Percentiles rank a stretch among this genome's conserved stretches.
Evolutionary conservation across 2,888 invertebrate genomes (phyloP).

Genomic region (Microdon myrmicae): DNA sequence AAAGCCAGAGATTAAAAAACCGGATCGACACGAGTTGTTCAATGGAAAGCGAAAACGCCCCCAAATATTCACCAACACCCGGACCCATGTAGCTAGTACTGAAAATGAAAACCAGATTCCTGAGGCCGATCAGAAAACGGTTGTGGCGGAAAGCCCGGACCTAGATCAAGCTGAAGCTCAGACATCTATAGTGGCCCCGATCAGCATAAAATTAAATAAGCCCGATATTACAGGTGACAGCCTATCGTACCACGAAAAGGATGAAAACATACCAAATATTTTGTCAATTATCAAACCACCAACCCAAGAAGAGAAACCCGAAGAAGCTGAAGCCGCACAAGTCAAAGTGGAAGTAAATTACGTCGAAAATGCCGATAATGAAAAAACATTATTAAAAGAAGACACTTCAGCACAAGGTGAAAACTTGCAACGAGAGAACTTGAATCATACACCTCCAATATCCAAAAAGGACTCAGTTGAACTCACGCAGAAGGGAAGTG

Average conservation of each 20-base stretch:
- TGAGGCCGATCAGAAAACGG: constrained; percentile 46
- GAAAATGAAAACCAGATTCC: constrained; percentile 2
- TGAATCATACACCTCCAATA: too few species aligned
- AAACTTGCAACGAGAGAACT: too few species aligned
- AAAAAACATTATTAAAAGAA: too few species aligned
- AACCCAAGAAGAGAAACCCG: neutral
- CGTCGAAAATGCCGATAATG: constrained; percentile 3
- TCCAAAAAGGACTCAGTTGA: too few species aligned
- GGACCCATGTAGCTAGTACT: constrained; percentile 32
- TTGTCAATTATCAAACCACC: neutral
- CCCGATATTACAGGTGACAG: neutral
- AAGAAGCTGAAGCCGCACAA: constrained; percentile 3
- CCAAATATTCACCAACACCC: constrained; percentile 55
- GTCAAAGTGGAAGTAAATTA: neutral
- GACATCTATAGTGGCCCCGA: constrained; percentile 56
- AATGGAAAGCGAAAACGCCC: constrained; percentile 62
- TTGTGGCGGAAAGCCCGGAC: constrained; percentile 27
- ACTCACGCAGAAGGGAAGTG: too few species aligned
- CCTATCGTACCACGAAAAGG: neutral
- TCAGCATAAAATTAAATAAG: constrained; percentile 53
- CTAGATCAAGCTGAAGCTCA: constrained; percentile 48
- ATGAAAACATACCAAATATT: neutral
- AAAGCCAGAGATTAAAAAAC: constrained; percentile 46
- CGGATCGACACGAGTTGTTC: constrained; percentile 58
- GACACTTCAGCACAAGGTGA: too few species aligned